These are phyloP conservation scores for Tragelaphus strepsiceros DNA, from an alignment of 2,113 vertebrate genomes.

Conservation along the genomic window DNA sequence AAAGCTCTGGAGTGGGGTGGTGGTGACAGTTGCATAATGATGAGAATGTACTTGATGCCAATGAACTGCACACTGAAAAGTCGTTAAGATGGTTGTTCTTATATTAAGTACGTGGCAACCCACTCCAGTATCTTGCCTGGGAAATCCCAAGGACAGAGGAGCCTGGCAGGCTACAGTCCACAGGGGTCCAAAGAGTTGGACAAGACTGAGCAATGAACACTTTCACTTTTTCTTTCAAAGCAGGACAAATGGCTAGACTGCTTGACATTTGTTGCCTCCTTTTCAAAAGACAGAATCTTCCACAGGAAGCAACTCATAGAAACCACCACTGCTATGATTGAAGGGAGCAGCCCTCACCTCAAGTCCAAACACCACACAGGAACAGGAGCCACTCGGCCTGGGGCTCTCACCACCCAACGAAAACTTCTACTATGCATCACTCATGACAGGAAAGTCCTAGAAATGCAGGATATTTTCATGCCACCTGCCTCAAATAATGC, in stretches of 20 bases:
- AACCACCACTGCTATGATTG: rapidly evolving
- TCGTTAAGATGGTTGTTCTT: neutral
- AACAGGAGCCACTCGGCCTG: too few relatives aligned
- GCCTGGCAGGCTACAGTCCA: neutral
- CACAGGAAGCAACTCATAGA: neutral
- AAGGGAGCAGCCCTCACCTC: neutral
- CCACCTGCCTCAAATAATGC: neutral
- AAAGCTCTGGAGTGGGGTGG: neutral
- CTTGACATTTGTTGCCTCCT: neutral
- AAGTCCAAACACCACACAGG: neutral
- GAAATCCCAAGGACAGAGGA: neutral
- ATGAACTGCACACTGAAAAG: neutral
- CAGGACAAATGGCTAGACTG: neutral
- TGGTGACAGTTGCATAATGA: rapidly evolving
- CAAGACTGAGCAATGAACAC: neutral
- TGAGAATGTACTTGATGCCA: neutral
- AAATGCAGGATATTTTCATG: rapidly evolving
- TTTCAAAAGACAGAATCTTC: neutral
- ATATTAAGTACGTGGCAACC: neutral
- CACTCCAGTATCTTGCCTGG: neutral
- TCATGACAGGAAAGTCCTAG: neutral
- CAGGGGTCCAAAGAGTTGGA: neutral
- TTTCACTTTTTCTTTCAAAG: neutral
- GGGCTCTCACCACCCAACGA: neutral
- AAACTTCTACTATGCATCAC: neutral